These are phyloP conservation scores for Enteromius paludinosus DNA, from an alignment of 2,797 vertebrate species.

Conservation along the genomic window DNA sequence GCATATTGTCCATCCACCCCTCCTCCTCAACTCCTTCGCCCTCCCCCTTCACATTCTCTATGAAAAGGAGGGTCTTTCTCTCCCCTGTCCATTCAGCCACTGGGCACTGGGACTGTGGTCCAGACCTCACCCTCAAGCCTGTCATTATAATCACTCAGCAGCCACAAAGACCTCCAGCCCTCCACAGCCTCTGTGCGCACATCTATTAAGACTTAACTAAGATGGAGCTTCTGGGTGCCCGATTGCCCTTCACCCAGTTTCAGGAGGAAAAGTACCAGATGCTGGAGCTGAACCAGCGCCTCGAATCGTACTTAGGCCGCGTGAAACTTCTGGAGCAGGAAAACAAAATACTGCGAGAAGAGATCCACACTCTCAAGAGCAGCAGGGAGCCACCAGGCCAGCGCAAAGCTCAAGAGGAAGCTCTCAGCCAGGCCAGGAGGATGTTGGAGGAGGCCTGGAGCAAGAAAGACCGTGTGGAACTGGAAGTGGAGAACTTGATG, in stretches of 20 bases:
- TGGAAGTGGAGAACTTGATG: constrained; percentile 78
- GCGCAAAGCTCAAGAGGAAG: constrained; percentile 76
- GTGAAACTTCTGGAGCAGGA: constrained; percentile 92
- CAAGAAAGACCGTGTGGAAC: constrained; percentile 79
- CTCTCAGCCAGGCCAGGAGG: constrained; percentile 78
- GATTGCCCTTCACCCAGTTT: constrained; percentile 53
- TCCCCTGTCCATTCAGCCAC: constrained; percentile 63
- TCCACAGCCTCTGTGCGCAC: constrained; percentile 11
- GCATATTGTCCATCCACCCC: constrained; percentile 48
- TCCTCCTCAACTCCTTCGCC: constrained; percentile 57
- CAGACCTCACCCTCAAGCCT: constrained; percentile 54
- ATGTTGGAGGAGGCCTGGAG: constrained; percentile 80
- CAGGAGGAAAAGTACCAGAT: constrained; percentile 88
- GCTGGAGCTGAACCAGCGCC: constrained; percentile 90
- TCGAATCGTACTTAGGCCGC: constrained; percentile 87
- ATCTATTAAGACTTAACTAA: constrained; percentile 43
- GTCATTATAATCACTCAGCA: constrained; percentile 47
- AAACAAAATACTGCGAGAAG: constrained; percentile 78
- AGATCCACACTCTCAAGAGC: constrained; percentile 74
- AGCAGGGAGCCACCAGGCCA: constrained; percentile 58
- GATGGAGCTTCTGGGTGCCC: constrained; percentile 71
- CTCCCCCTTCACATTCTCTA: constrained; percentile 72
- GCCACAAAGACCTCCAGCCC: constrained; percentile 48
- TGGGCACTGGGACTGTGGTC: constrained; percentile 58
- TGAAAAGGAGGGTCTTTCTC: constrained; percentile 71